phyloP scores from a whole-genome alignment of 2,888 invertebrate species.

The Plebejus argus region DNA sequence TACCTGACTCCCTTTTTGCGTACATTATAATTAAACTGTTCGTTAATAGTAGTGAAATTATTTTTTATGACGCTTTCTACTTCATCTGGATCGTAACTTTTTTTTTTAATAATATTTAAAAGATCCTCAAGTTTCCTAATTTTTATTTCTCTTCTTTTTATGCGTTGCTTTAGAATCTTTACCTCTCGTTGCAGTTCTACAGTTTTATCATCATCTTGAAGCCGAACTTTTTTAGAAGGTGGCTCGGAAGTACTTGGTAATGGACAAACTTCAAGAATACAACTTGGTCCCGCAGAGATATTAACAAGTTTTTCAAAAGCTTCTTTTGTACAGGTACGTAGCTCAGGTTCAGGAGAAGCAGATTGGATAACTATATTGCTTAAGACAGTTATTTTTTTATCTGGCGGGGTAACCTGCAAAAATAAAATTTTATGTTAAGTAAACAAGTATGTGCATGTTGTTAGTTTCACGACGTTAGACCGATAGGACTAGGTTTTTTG shows the following conservation, averaged over 20 bases:
- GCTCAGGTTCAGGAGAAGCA: conserved; percentile 11
- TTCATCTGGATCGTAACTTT: not conserved
- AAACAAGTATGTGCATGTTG: conserved; percentile 5
- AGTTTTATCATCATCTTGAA: not conserved
- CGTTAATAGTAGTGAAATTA: not conserved
- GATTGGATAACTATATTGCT: conserved; percentile 8
- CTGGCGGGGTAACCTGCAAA: not conserved
- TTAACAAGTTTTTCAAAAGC: not conserved
- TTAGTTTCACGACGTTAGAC: conserved; percentile 3
- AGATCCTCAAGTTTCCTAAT: not conserved
- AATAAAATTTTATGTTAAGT: conserved; percentile 2
- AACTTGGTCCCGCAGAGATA: conserved; percentile 1
- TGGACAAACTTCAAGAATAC: conserved; percentile 1
- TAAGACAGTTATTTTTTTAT: conserved; percentile 7
- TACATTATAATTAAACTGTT: conserved; percentile 3
- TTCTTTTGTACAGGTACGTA: conserved; percentile 4
- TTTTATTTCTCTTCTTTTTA: conserved; percentile 12
- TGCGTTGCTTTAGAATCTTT: not conserved
- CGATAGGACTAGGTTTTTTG: no score
- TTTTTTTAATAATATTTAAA: not conserved
- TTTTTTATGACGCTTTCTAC: not conserved
- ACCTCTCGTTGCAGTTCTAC: not conserved
- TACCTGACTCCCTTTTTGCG: not conserved
- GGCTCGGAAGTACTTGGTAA: not conserved
- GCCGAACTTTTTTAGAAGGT: not conserved